Conservation (phyloP, 2,797 vertebrate genomes). For the Apodemus agrarius region DNA sequence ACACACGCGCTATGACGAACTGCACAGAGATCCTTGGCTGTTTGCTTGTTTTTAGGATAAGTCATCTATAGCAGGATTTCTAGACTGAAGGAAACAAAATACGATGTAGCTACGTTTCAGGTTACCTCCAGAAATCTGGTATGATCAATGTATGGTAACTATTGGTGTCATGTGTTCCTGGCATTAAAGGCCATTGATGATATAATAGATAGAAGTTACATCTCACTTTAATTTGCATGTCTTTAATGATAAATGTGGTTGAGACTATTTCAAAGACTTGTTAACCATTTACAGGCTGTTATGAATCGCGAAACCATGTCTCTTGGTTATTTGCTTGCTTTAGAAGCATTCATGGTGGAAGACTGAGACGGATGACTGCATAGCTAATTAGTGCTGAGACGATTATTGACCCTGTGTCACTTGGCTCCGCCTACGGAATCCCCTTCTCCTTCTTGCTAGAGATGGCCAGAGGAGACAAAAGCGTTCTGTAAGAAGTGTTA, state of each 20-base stretch:
- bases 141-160: background rate
- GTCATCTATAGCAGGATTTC: background rate
- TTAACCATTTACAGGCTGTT: background rate
- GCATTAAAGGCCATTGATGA: background rate
- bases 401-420: background rate
- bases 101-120: background rate
- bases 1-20: too few species aligned
- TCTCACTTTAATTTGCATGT: background rate
- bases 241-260: background rate
- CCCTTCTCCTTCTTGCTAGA: background rate
- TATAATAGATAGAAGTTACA: background rate
- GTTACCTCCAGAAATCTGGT: background rate
- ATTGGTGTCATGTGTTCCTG: background rate
- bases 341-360: background rate
- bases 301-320: background rate
- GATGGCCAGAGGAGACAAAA: background rate
- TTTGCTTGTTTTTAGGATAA: background rate
- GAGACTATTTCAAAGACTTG: background rate
- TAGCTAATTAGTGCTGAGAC: background rate
- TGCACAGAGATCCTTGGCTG: background rate
- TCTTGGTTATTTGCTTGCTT: background rate
- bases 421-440: background rate
- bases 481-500: background rate
- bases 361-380: background rate
- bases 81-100: background rate